phyloP scores from a whole-genome alignment of 2,113 vertebrate genomes.

The Agapornis roseicollis region DNA sequence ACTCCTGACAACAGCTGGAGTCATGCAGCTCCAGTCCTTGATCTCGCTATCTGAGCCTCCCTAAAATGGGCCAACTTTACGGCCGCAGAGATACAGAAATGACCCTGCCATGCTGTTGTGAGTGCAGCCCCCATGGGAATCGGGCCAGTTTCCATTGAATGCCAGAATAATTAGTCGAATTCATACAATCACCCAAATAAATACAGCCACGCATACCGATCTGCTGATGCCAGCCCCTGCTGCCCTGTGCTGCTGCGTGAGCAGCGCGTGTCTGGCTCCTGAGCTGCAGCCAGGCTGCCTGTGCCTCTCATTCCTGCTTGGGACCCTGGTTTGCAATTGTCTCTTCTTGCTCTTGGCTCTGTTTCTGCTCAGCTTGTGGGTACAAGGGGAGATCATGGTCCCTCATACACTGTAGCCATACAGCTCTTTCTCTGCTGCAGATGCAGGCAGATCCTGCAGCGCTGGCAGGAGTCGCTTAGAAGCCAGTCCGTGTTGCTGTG shows the following conservation, averaged over 20 bases:
- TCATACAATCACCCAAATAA: conserved; percentile 2
- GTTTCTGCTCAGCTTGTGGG: neutral
- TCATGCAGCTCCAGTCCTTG: neutral
- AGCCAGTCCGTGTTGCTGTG: rapidly evolving
- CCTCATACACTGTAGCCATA: neutral
- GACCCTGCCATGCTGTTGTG: neutral
- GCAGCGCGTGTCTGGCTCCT: neutral
- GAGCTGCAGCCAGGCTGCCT: neutral
- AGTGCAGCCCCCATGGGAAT: neutral
- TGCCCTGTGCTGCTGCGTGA: neutral
- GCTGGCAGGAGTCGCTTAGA: rapidly evolving
- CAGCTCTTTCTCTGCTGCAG: neutral
- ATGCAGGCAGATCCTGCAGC: rapidly evolving
- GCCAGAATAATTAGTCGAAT: conserved; percentile 26
- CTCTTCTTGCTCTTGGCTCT: rapidly evolving
- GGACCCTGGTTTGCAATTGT: neutral
- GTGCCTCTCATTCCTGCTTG: rapidly evolving
- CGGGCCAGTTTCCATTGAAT: neutral
- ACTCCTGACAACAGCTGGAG: neutral
- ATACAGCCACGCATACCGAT: neutral
- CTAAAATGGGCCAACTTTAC: conserved; percentile 22
- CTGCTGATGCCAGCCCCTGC: conserved; percentile 4
- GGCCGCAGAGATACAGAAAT: neutral
- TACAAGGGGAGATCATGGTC: rapidly evolving
- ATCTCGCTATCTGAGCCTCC: neutral